A percentile compares a stretch with the other conserved stretches of the same genome.
phyloP scores from a whole-genome alignment of 2,888 invertebrate species.

The Odontocerum albicorne region DNA sequence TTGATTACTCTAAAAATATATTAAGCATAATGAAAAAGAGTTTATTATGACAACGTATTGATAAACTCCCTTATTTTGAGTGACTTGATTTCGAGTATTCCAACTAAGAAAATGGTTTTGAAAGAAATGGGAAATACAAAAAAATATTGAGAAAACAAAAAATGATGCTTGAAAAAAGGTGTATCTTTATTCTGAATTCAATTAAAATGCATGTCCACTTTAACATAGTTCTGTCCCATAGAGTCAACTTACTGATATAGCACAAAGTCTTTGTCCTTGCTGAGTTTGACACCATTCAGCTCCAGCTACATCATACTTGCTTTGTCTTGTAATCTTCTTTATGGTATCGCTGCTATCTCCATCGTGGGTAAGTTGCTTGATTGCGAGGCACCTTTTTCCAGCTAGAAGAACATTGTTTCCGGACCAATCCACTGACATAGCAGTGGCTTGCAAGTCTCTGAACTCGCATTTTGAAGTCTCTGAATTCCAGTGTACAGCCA shows the following conservation, averaged over 20 bases:
- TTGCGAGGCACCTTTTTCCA: slow-evolving; percentile 78
- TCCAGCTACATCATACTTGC: slow-evolving; percentile 90
- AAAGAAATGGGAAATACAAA: background rate
- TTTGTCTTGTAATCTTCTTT: slow-evolving; percentile 80
- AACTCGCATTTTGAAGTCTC: slow-evolving; percentile 69
- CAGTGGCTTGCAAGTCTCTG: slow-evolving; percentile 85
- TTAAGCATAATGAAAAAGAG: background rate
- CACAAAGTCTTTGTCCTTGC: slow-evolving; percentile 77
- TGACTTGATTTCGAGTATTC: background rate
- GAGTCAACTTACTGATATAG: slow-evolving; percentile 84
- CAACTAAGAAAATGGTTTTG: background rate
- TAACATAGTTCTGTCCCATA: no score
- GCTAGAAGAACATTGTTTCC: slow-evolving; percentile 85
- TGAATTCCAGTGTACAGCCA: slow-evolving; percentile 57
- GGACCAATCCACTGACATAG: slow-evolving; percentile 88
- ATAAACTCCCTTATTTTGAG: no score
- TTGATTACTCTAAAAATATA: slow-evolving; percentile 73
- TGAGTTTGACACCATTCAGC: slow-evolving; percentile 90
- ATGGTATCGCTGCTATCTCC: slow-evolving; percentile 68
- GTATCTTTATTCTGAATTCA: no score
- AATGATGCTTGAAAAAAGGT: no score
- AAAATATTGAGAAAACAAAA: no score
- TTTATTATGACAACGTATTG: background rate
- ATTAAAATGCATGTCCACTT: no score
- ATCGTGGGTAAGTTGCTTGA: slow-evolving; percentile 72